Conservation (phyloP, 2,888 invertebrate genomes). For the Cheilosia grossa region DNA sequence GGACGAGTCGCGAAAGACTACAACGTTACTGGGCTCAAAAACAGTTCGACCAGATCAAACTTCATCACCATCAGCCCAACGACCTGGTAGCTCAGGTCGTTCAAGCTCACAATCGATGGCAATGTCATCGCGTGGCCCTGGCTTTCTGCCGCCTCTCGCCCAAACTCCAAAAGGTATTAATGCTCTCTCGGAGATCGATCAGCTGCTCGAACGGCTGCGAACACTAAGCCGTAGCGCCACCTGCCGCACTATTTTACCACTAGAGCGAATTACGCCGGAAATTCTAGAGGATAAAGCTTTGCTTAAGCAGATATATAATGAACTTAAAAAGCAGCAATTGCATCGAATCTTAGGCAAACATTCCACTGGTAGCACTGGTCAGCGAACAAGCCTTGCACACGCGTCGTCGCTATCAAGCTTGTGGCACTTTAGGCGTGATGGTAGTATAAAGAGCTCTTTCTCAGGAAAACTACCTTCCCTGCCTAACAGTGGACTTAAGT, state of each 20-base stretch:
- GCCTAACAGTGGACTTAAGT: conserved; percentile 29
- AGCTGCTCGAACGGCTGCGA: conserved; percentile 78
- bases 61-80: conserved; percentile 79
- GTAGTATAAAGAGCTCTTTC: conserved; percentile 43
- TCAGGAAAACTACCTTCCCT: conserved; percentile 30
- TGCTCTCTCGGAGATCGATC: conserved; percentile 75
- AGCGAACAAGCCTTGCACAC: conserved; percentile 74
- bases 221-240: conserved; percentile 74
- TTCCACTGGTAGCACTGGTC: conserved; percentile 74
- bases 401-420: conserved; percentile 78
- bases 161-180: conserved; percentile 52
- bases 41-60: conserved; percentile 81
- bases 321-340: conserved; percentile 81
- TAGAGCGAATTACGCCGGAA: conserved; percentile 88
- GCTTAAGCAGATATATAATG: conserved; percentile 84
- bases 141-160: conserved; percentile 73
- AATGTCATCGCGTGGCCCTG: conserved; percentile 74
- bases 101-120: conserved; percentile 65
- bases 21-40: conserved; percentile 79
- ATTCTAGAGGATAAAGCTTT: conserved; percentile 89
- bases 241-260: conserved; percentile 79
- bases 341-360: conserved; percentile 79
- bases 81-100: conserved; percentile 75
- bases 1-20: conserved; percentile 79
- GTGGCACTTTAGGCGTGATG: conserved; percentile 74